A percentile compares a stretch with the other conserved stretches of the same genome.
Conservation (phyloP, 2,113 vertebrate genomes). For the Lagopus leucura region DNA sequence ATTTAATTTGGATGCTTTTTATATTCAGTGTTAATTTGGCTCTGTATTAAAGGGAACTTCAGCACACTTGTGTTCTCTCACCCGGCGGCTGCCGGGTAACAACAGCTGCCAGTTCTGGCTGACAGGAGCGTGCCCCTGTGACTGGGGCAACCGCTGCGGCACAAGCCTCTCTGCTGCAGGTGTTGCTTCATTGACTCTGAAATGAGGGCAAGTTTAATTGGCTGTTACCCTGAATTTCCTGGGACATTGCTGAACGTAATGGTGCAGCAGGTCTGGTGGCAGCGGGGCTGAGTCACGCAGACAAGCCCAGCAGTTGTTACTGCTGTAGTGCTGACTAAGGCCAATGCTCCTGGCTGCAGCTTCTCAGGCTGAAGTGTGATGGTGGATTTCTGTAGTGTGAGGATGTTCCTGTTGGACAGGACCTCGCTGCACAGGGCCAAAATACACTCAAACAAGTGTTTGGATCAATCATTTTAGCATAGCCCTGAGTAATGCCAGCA, state of each 20-base stretch:
- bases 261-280: background rate
- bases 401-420: background rate
- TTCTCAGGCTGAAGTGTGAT: background rate
- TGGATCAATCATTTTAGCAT: background rate
- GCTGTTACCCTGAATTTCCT: background rate
- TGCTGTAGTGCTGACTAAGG: background rate
- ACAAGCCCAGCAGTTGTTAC: background rate
- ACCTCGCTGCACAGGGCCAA: background rate
- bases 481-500: background rate
- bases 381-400: background rate
- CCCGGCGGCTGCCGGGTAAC: background rate
- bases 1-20: slow-evolving; percentile 1
- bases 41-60: background rate
- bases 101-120: background rate
- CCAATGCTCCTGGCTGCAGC: background rate
- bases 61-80: background rate
- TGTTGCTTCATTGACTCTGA: background rate
- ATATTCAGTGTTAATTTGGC: background rate
- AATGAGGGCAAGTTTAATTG: slow-evolving; percentile 33
- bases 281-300: background rate
- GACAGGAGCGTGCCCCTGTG: background rate
- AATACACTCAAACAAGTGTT: background rate
- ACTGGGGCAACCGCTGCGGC: background rate
- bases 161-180: background rate
- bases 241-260: background rate